Percentiles rank a stretch among this genome's conserved stretches.
Conservation (phyloP, 2,113 vertebrate species). For the Phyllopteryx taeniolatus region DNA sequence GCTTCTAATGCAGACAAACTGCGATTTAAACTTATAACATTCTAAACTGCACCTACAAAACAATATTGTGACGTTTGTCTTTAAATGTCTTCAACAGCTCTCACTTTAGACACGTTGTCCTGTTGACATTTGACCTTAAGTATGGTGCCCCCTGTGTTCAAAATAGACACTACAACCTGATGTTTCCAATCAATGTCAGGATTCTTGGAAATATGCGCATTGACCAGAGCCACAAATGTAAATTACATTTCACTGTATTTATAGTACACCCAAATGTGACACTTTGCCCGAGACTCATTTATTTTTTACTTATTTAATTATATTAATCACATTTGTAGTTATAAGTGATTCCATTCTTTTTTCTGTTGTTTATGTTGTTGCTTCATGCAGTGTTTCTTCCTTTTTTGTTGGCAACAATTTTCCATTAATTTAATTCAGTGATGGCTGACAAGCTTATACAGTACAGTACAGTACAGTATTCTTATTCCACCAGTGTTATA, state of each 20-base stretch:
- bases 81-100: not conserved
- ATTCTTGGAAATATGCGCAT: not conserved
- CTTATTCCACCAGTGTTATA: not conserved
- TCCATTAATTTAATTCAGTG: not conserved
- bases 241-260: slow-evolving; percentile 6
- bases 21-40: not conserved
- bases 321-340: not conserved
- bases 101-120: not conserved
- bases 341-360: not conserved
- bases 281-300: not conserved
- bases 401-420: not conserved
- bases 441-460: not conserved
- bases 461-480: not conserved
- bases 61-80: not conserved
- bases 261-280: slow-evolving; percentile 7
- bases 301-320: not conserved
- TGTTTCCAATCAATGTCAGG: not conserved
- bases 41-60: not conserved
- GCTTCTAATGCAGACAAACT: not conserved
- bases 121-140: slow-evolving; percentile 43
- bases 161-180: slow-evolving; percentile 8
- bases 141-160: slow-evolving; percentile 37
- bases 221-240: not conserved
- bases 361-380: not conserved
- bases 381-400: not conserved